Conservation (phyloP, 1,140 invertebrate species). For the Panagrolaimus sp. region DNA sequence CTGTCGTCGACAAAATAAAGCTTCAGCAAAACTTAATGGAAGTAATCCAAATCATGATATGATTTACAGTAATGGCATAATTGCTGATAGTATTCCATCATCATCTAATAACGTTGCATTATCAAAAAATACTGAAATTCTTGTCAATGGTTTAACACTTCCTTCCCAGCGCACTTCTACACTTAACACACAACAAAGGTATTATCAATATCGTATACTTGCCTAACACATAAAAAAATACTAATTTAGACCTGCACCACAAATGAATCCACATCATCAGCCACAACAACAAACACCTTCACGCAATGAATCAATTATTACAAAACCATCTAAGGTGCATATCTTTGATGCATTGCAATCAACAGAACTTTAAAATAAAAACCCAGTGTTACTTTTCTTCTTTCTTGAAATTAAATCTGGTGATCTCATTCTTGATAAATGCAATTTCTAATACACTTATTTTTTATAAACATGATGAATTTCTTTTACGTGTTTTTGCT, state of each 20-base stretch:
- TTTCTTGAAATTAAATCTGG: too few relatives aligned
- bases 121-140: not conserved
- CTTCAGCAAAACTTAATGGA: not conserved
- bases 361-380: constrained; percentile 10
- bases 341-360: constrained; percentile 10
- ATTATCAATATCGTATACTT: not conserved
- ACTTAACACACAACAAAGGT: constrained; percentile 9
- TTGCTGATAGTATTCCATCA: not conserved
- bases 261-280: not conserved
- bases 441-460: too few relatives aligned
- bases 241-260: not conserved
- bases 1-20: constrained; percentile 8
- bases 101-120: not conserved
- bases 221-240: not conserved
- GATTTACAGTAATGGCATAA: not conserved
- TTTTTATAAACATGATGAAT: too few relatives aligned
- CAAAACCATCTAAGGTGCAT: not conserved
- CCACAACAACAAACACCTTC: constrained; percentile 1
- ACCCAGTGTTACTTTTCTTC: not conserved
- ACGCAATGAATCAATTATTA: not conserved
- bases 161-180: not conserved
- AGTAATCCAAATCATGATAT: not conserved
- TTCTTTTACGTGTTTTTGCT: too few relatives aligned
- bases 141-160: not conserved
- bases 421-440: not conserved